Percentiles rank a stretch among this genome's conserved stretches.
Evolutionary conservation across 2,113 vertebrate species (phyloP).

Genomic region (Hemiscyllium ocellatum): DNA sequence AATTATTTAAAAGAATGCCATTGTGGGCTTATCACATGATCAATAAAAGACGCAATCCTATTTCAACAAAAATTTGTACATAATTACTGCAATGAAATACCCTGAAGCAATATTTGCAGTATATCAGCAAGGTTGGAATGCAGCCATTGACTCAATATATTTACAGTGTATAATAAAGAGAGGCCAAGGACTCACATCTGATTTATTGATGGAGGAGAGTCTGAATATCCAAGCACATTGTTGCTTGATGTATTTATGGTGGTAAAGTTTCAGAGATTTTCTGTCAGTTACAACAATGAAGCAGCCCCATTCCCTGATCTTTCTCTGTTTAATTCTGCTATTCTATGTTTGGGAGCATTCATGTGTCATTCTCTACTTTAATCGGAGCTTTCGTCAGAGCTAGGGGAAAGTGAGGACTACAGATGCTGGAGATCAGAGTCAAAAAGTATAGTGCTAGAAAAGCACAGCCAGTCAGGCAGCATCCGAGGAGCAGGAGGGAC

Average conservation of each 20-base stretch:
- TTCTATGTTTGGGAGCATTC: not conserved
- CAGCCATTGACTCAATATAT: not conserved
- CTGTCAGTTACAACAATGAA: not conserved
- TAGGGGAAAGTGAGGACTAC: no score
- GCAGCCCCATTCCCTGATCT: not conserved
- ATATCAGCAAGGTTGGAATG: not conserved
- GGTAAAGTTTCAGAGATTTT: not conserved
- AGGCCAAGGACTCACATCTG: not conserved
- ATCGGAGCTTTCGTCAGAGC: not conserved
- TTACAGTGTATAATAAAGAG: not conserved
- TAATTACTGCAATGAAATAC: not conserved
- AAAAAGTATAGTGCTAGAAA: no score
- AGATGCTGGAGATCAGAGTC: no score
- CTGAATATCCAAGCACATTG: not conserved
- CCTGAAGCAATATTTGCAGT: not conserved
- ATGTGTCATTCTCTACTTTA: not conserved
- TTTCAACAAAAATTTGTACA: not conserved
- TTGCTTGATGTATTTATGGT: not conserved
- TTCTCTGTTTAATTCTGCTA: not conserved
- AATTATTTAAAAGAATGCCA: not conserved
- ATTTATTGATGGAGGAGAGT: not conserved
- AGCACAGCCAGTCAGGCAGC: no score
- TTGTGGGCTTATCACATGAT: not conserved
- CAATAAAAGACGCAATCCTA: not conserved
- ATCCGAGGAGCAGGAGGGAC: no score